phyloP scores from a whole-genome alignment of 2,888 invertebrate species.

The Salpingus planirostris region DNA sequence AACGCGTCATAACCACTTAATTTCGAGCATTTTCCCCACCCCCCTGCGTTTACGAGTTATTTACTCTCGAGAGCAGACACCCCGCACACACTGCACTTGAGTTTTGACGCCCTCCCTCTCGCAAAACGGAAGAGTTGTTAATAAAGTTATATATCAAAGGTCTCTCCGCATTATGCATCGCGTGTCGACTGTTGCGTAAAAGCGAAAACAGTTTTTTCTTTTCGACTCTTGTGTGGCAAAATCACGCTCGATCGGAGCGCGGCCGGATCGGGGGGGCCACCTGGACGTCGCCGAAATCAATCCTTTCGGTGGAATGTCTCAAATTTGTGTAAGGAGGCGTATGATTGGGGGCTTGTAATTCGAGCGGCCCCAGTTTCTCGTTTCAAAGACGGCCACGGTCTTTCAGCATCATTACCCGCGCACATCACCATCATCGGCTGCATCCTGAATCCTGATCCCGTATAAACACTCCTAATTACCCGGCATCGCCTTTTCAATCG shows the following conservation, averaged over 20 bases:
- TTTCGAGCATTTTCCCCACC: constrained; percentile 4
- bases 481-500: too few species aligned
- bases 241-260: too few species aligned
- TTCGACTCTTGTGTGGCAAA: too few species aligned
- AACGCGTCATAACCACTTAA: constrained; percentile 8
- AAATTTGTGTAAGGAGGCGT: constrained; percentile 13
- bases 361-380: constrained; percentile 16
- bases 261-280: constrained; percentile 16
- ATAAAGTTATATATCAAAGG: constrained; percentile 5
- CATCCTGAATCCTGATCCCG: too few species aligned
- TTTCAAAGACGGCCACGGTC: constrained; percentile 14
- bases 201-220: too few species aligned
- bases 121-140: constrained; percentile 3
- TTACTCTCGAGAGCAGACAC: constrained; percentile 5
- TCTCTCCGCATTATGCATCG: too few species aligned
- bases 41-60: constrained; percentile 9
- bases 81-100: too few species aligned
- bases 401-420: constrained; percentile 24
- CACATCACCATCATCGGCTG: too few species aligned
- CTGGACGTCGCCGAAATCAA: constrained; percentile 18
- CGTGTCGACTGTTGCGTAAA: too few species aligned
- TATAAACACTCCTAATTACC: too few species aligned
- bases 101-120: constrained; percentile 1
- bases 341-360: constrained; percentile 12
- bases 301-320: constrained; percentile 16